Evolutionary conservation across 2,113 vertebrate species (phyloP).

Genomic region (Donacobius atricapilla): DNA sequence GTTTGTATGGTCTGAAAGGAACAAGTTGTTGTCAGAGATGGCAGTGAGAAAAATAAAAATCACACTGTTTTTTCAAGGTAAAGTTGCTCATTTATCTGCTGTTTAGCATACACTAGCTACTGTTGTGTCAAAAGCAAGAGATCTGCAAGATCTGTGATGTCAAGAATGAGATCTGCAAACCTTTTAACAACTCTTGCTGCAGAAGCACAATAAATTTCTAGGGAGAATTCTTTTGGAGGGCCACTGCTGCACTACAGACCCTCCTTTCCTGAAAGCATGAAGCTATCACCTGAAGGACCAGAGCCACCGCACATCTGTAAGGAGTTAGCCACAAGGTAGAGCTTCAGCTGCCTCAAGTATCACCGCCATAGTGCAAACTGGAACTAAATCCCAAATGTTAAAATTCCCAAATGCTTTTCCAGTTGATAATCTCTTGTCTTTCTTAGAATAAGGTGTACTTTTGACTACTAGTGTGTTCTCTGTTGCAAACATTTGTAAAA

Average conservation of each 20-base stretch:
- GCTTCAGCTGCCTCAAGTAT: neutral
- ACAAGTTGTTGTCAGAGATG: neutral
- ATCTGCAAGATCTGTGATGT: neutral
- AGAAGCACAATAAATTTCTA: neutral
- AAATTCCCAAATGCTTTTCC: neutral
- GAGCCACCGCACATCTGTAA: neutral
- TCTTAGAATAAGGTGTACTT: neutral
- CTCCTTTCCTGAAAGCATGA: neutral
- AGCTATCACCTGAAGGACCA: neutral
- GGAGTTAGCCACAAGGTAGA: neutral
- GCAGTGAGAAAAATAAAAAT: neutral
- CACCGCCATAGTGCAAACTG: neutral
- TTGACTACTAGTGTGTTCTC: neutral
- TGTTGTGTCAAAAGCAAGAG: neutral
- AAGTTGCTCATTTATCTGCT: neutral
- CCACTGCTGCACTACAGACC: neutral
- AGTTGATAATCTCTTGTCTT: neutral
- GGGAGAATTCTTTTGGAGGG: neutral
- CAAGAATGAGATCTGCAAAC: neutral
- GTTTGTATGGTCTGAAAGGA: neutral
- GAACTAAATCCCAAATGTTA: neutral
- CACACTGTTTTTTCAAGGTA: neutral
- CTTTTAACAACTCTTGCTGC: neutral
- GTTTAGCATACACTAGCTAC: neutral
- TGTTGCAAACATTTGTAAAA: neutral